These are phyloP conservation scores for Manis crassicaudata DNA, from an alignment of 2,797 vertebrate species.

Conservation along the genomic window DNA sequence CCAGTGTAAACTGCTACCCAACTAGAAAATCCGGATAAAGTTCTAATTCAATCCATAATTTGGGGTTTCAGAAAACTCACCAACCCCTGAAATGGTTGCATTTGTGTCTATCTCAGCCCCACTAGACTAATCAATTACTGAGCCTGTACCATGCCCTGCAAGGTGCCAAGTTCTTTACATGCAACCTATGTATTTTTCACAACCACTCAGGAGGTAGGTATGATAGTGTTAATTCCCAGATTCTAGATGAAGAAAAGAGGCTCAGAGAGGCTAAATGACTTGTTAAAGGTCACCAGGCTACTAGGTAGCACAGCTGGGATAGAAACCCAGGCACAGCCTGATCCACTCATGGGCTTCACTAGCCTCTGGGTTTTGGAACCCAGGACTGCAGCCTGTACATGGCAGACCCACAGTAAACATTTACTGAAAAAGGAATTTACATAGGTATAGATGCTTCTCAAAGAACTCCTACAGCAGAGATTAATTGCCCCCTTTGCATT, in stretches of 20 bases:
- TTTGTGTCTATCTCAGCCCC: not conserved
- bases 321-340: not conserved
- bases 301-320: not conserved
- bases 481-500: not conserved
- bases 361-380: not conserved
- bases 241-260: not conserved
- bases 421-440: not conserved
- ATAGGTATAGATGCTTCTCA: not conserved
- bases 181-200: not conserved
- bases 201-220: not conserved
- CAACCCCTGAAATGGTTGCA: not conserved
- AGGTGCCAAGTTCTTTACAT: not conserved
- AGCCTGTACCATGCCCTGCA: not conserved
- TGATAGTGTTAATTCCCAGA: not conserved
- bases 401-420: not conserved
- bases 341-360: not conserved
- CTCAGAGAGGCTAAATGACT: not conserved
- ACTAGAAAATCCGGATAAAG: not conserved
- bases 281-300: not conserved
- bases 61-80: conserved; percentile 35
- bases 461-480: not conserved
- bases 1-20: not conserved
- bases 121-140: not conserved
- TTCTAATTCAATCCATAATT: not conserved
- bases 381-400: not conserved